Evolutionary conservation across 1,140 invertebrate genomes (phyloP).

Genomic region (Lordiphosa collinella): DNA sequence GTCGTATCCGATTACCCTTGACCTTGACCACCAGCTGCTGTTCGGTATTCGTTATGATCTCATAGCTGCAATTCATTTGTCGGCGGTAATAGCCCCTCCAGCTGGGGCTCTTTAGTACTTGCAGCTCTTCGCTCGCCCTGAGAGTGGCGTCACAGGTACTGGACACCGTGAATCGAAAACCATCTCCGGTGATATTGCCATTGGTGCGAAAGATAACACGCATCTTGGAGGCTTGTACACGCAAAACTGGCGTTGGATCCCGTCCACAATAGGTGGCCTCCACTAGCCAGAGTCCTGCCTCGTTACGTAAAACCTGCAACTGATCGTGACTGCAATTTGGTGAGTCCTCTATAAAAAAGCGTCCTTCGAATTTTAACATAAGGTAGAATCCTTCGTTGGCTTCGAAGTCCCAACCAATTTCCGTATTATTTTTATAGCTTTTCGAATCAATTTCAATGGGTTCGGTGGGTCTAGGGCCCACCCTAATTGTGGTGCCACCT

Average conservation of each 20-base stretch:
- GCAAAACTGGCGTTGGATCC: constrained; percentile 81
- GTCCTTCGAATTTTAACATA: constrained; percentile 79
- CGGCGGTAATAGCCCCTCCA: not conserved
- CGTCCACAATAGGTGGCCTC: constrained; percentile 87
- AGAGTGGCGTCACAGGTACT: constrained; percentile 86
- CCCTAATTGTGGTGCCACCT: constrained; percentile 1
- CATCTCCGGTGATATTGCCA: constrained; percentile 83
- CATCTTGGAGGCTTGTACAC: constrained; percentile 85
- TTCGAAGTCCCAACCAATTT: constrained; percentile 88
- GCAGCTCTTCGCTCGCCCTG: constrained; percentile 80
- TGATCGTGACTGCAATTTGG: constrained; percentile 89
- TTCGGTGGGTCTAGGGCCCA: constrained; percentile 1
- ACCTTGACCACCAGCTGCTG: constrained; percentile 41
- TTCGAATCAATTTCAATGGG: constrained; percentile 22
- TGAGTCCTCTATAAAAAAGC: constrained; percentile 88
- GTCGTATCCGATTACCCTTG: not conserved
- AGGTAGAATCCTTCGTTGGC: constrained; percentile 83
- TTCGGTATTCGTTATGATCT: constrained; percentile 12
- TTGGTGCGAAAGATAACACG: constrained; percentile 87
- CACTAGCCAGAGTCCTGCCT: constrained; percentile 80
- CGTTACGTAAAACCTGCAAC: constrained; percentile 81
- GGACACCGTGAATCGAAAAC: constrained; percentile 84
- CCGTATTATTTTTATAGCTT: constrained; percentile 82
- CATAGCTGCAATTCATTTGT: constrained; percentile 26
- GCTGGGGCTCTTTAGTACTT: constrained; percentile 52